phyloP scores from a whole-genome alignment of 2,888 invertebrate genomes.

The Eupithecia pulchellata region DNA sequence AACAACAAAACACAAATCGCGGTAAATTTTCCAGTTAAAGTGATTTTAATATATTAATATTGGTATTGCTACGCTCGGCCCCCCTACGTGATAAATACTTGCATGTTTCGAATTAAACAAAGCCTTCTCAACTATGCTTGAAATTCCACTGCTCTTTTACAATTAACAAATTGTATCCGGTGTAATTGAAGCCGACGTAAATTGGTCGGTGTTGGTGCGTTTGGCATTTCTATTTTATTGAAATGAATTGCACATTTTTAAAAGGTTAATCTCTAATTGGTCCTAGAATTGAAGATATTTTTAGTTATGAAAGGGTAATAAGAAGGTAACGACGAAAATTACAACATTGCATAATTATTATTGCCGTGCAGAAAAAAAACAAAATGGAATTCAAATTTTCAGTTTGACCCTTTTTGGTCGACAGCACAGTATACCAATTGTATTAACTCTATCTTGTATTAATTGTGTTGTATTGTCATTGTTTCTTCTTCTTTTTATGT shows the following conservation, averaged over 20 bases:
- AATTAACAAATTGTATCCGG: constrained; percentile 4
- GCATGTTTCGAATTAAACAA: constrained; percentile 1
- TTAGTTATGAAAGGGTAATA: too few relatives aligned
- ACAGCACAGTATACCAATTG: too few relatives aligned
- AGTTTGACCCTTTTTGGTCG: too few relatives aligned
- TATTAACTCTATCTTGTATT: too few relatives aligned
- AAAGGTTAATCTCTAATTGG: not conserved
- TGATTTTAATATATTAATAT: not conserved
- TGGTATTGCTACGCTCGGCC: not conserved
- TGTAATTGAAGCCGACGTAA: not conserved
- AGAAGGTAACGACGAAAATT: too few relatives aligned
- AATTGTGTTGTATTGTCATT: too few relatives aligned
- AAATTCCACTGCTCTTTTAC: constrained; percentile 6
- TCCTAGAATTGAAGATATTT: not conserved
- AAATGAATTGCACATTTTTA: constrained; percentile 6
- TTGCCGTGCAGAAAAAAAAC: too few relatives aligned
- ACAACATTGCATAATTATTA: too few relatives aligned
- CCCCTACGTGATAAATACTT: not conserved
- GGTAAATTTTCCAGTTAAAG: not conserved
- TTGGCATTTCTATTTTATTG: constrained; percentile 8
- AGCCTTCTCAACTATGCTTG: not conserved
- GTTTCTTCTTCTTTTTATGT: too few relatives aligned
- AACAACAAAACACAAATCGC: too few relatives aligned
- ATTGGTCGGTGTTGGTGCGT: constrained; percentile 2
- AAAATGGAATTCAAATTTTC: too few relatives aligned